A percentile compares a stretch with the other conserved stretches of the same genome.
phyloP scores from a whole-genome alignment of 2,797 vertebrate species.

The Orestias chungarensis region DNA sequence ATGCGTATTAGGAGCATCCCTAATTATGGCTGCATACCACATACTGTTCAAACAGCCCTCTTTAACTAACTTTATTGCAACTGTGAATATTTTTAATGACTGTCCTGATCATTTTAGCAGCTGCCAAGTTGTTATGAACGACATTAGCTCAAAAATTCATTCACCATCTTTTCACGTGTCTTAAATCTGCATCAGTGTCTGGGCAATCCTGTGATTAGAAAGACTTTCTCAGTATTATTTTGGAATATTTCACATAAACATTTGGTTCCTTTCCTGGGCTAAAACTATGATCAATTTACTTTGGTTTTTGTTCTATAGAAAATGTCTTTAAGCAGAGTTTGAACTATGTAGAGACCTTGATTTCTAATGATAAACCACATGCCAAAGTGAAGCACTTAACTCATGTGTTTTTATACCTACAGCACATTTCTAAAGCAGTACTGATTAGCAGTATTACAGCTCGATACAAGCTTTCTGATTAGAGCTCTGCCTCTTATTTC shows the following conservation, averaged over 20 bases:
- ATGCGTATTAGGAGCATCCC: background rate
- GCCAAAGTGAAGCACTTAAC: background rate
- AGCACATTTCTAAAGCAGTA: background rate
- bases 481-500: background rate
- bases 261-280: too few species aligned
- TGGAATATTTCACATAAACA: background rate
- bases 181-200: background rate
- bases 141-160: background rate
- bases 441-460: conserved; percentile 9
- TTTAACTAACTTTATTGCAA: background rate
- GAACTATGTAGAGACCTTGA: background rate
- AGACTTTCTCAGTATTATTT: background rate
- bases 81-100: conserved; percentile 1
- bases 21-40: background rate
- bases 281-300: background rate
- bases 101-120: background rate
- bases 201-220: background rate
- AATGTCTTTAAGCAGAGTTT: background rate
- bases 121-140: background rate
- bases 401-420: background rate
- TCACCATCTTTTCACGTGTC: background rate
- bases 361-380: background rate
- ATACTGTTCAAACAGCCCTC: background rate
- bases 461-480: conserved; percentile 8
- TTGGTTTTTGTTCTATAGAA: background rate